Percentiles rank a stretch among this genome's conserved stretches.
These are phyloP conservation scores for Ramphastos sulfuratus DNA, from an alignment of 2,113 vertebrate genomes.

Conservation along the genomic window DNA sequence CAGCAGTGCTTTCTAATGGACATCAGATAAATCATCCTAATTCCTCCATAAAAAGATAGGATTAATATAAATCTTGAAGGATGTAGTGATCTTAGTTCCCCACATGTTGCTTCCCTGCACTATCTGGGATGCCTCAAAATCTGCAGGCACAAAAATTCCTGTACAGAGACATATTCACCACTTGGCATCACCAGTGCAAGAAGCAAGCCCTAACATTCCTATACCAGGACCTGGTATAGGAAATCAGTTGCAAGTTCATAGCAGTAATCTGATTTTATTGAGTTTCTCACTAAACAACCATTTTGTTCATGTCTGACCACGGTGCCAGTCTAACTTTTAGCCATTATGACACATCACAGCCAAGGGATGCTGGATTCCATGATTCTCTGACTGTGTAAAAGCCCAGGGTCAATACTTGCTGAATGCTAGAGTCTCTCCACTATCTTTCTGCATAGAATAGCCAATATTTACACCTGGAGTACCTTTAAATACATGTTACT, in stretches of 20 bases:
- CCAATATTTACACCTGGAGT: not conserved
- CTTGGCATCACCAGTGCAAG: not conserved
- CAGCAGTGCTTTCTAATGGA: not conserved
- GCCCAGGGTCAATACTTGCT: not conserved
- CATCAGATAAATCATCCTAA: not conserved
- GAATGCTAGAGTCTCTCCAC: not conserved
- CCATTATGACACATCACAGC: not conserved
- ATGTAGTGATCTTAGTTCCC: not conserved
- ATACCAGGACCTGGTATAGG: not conserved
- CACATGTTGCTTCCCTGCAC: accelerated
- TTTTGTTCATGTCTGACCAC: not conserved
- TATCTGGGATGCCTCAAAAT: not conserved
- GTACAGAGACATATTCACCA: not conserved
- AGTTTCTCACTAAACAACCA: not conserved
- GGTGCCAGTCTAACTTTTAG: not conserved
- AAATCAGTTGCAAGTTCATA: not conserved
- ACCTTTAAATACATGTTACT: not conserved
- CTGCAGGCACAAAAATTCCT: not conserved
- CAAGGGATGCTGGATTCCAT: not conserved
- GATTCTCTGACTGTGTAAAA: not conserved
- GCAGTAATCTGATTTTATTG: not conserved
- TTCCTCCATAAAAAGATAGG: not conserved
- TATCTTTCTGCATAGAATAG: not conserved
- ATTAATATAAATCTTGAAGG: not conserved
- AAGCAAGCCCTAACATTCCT: not conserved